Evolutionary conservation across 2,888 invertebrate genomes (phyloP), one percentile per base, ranked within the genome.

Genomic region (Sicus ferrugineus): DNA sequence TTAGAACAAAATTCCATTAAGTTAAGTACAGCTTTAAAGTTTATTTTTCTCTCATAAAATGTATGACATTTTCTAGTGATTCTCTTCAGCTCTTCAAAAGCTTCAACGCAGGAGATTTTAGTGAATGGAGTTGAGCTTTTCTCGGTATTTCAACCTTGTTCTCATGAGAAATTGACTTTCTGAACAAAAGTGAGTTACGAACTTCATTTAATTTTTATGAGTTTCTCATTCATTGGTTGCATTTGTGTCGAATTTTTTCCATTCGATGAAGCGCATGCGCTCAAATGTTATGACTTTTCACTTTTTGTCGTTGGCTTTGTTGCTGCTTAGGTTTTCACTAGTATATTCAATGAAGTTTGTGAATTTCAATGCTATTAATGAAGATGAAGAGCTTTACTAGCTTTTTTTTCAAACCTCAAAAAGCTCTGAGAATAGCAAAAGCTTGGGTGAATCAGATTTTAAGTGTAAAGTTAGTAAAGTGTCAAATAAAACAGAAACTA

Each of bases 91-190:
- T 19, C 5, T 16, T 38, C 7, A 16, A 2, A 5, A 38, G 1
- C 19, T 23, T 26, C 14, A 16, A 21, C 23, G 23, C 61, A 31
- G 31, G 52, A n/a, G 28, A 38, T 52, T 77, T 77, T 77, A 73
- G 76, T 78, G 78, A 78, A 78, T 78, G 76, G 76, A 78, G 70
- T 68, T 31, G 63, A 77, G 77, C 76, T 77, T n/a, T n/a, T 77
- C 28, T 59, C n/a, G 11, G 5, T 6, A 31, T 23, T 46, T 30
- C 5, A 23, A n/a, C 38, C 42, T 6, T 61, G 4, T 59, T n/a
- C 7, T 42, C 30, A 54, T 4, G 14, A 23, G 1, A 28, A 23
- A 54, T 46, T 5, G 46, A 46, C 14, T 28, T 26, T 26, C 14
- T 54, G 26, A 26, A 54, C 54, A 14, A 54, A 54, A 26, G 28